Evolutionary conservation across 2,888 invertebrate genomes (phyloP).

Genomic region (Nephrotoma appendiculata): DNA sequence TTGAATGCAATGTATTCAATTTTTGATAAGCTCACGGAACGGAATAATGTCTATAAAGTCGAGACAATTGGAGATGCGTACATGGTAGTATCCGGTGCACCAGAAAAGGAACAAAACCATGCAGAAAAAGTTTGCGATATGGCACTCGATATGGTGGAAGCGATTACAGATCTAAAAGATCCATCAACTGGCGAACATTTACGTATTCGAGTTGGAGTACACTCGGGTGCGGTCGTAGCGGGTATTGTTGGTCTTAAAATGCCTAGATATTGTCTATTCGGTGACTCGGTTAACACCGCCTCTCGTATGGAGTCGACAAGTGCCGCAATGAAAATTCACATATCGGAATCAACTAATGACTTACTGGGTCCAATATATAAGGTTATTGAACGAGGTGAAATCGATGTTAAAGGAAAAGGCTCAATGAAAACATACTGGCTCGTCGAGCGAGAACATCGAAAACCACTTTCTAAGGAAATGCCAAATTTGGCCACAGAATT

Average conservation of each 20-base stretch:
- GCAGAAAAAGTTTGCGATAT: constrained; percentile 87
- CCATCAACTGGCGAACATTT: constrained; percentile 81
- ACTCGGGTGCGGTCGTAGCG: constrained; percentile 84
- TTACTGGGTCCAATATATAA: constrained; percentile 58
- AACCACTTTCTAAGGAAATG: constrained; percentile 29
- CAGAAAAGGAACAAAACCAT: constrained; percentile 77
- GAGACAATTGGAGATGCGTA: constrained; percentile 98
- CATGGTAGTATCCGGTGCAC: constrained; percentile 95
- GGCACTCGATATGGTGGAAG: constrained; percentile 93
- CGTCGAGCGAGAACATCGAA: constrained; percentile 52
- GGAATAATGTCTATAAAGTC: constrained; percentile 91
- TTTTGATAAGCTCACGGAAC: constrained; percentile 86
- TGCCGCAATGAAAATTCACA: constrained; percentile 86
- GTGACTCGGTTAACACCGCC: constrained; percentile 83
- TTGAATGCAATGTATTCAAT: constrained; percentile 96
- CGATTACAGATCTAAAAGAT: constrained; percentile 80
- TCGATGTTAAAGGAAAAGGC: constrained; percentile 86
- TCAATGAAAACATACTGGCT: constrained; percentile 83
- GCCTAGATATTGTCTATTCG: constrained; percentile 60
- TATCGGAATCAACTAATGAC: constrained; percentile 76
- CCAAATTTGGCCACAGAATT: constrained; percentile 12
- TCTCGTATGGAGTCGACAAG: constrained; percentile 89
- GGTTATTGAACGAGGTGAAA: constrained; percentile 66
- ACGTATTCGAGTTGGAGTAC: constrained; percentile 72
- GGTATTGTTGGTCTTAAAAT: constrained; percentile 90